Conservation (phyloP, 2,888 invertebrate species). For the Antitype chi region DNA sequence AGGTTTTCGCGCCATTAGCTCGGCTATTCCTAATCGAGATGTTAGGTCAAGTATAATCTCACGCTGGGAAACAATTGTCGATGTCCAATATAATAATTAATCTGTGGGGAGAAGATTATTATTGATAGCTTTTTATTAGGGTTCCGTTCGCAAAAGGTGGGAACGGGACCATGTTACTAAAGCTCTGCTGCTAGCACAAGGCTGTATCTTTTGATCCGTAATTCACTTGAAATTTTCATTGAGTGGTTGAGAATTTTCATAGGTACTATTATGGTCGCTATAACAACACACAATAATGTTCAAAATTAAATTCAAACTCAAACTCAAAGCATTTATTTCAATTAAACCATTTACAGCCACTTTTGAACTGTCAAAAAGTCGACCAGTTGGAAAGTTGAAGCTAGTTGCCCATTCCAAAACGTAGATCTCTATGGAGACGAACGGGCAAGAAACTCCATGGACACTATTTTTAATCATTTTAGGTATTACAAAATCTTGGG, state of each 20-base stretch:
- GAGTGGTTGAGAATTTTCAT: no score
- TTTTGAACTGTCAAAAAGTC: no score
- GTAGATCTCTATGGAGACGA: no score
- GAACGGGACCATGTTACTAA: not conserved
- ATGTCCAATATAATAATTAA: conserved; percentile 54
- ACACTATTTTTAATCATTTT: no score
- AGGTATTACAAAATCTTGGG: no score
- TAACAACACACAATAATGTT: not conserved
- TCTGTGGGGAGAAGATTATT: conserved; percentile 31
- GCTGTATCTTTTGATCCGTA: not conserved
- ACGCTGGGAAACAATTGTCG: conserved; percentile 40
- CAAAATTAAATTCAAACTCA: no score
- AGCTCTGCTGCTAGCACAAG: not conserved
- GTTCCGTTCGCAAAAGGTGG: not conserved
- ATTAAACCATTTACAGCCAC: no score
- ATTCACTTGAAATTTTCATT: not conserved
- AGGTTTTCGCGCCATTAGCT: conserved; percentile 10
- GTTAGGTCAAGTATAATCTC: conserved; percentile 43
- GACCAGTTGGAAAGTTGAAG: no score
- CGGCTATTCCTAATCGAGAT: conserved; percentile 24
- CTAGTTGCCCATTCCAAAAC: no score
- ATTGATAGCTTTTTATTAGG: conserved; percentile 39
- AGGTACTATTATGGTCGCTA: not conserved
- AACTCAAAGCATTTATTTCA: no score
- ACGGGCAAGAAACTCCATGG: no score